Conservation (phyloP, 2,797 vertebrate genomes). For the Acipenser ruthenus region DNA sequence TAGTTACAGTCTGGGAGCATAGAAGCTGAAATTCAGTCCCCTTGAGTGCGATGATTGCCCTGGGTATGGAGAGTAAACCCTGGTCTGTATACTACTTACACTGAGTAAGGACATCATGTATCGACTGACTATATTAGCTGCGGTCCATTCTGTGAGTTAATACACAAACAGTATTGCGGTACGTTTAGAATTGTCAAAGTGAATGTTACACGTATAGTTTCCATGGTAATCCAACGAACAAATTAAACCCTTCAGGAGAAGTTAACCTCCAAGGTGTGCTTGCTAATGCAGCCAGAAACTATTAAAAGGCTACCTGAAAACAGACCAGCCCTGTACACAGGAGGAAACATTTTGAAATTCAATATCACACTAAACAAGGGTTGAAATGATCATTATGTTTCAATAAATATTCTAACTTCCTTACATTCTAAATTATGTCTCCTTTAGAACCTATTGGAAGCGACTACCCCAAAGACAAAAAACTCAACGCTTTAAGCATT, state of each 20-base stretch:
- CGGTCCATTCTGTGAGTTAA: conserved; percentile 41
- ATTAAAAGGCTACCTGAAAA: conserved; percentile 31
- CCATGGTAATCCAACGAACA: conserved; percentile 60
- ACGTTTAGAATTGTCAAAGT: conserved; percentile 48
- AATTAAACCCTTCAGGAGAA: conserved; percentile 55
- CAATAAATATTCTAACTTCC: conserved; percentile 43
- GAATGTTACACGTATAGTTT: conserved; percentile 62
- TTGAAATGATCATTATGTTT: conserved; percentile 35
- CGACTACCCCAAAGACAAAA: too few species aligned
- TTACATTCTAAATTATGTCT: conserved; percentile 26
- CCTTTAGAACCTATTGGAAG: too few species aligned
- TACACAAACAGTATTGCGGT: conserved; percentile 24
- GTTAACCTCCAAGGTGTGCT: conserved; percentile 35
- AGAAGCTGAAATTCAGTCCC: too few species aligned
- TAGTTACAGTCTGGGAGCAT: too few species aligned
- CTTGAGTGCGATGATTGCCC: too few species aligned
- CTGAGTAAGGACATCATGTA: too few species aligned
- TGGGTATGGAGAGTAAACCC: too few species aligned
- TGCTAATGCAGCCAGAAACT: conserved; percentile 53
- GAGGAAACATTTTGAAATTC: conserved; percentile 44
- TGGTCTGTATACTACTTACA: too few species aligned
- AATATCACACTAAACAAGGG: conserved; percentile 34
- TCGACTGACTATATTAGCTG: conserved; percentile 12
- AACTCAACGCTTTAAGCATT: too few species aligned
- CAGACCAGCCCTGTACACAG: neutral